phyloP scores from a whole-genome alignment of 2,797 vertebrate species.

The Rhinogobio ventralis region DNA sequence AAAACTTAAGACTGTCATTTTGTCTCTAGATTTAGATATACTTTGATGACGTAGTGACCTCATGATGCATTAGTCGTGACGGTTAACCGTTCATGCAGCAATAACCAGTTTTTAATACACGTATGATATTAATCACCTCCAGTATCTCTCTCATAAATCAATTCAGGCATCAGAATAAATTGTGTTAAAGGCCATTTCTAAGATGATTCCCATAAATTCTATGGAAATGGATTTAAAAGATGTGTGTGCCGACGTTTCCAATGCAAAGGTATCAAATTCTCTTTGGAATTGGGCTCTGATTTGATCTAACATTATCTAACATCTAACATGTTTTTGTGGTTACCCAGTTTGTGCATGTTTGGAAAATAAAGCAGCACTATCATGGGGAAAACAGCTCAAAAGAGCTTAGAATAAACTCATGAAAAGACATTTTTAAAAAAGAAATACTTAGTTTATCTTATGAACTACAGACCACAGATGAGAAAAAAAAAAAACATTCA shows the following conservation, averaged over 20 bases:
- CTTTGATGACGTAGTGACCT: background rate
- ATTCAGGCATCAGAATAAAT: background rate
- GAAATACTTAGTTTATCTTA: constrained; percentile 25
- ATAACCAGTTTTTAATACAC: background rate
- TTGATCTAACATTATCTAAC: background rate
- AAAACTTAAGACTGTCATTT: background rate
- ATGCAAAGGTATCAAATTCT: background rate
- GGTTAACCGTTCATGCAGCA: background rate
- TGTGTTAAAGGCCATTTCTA: background rate
- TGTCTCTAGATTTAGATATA: no score
- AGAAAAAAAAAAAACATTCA: background rate
- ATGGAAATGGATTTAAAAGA: background rate
- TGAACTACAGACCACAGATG: constrained; percentile 16
- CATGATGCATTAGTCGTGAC: background rate
- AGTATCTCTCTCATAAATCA: background rate
- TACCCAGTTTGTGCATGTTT: background rate
- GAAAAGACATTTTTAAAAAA: no score
- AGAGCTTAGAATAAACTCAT: background rate
- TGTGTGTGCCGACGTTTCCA: background rate
- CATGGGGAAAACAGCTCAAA: background rate
- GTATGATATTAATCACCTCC: background rate
- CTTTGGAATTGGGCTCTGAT: background rate
- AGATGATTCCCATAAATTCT: background rate
- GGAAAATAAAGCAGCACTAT: background rate
- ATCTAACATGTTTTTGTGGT: background rate